Percentiles rank a stretch among this genome's conserved stretches.
Evolutionary conservation across 2,888 invertebrate species (phyloP).

Genomic region (Linyphia triangularis): DNA sequence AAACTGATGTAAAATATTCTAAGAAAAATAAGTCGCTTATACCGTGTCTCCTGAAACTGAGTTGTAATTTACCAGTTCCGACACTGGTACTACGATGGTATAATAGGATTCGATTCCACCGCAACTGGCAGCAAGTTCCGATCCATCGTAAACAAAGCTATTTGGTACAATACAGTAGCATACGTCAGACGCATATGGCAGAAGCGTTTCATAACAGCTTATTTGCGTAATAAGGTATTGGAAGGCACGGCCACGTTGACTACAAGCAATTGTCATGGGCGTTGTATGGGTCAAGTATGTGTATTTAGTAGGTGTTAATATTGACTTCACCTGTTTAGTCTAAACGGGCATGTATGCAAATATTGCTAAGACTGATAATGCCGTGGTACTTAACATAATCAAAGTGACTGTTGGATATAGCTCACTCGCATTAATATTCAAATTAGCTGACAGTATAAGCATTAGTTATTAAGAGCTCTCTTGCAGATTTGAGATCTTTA

Average conservation of each 20-base stretch:
- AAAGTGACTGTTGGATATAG: constrained; percentile 5
- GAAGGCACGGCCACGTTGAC: not conserved
- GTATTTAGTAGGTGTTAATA: constrained; percentile 47
- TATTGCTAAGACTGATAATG: constrained; percentile 37
- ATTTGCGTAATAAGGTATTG: constrained; percentile 39
- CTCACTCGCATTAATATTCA: constrained; percentile 14
- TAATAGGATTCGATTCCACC: too few species aligned
- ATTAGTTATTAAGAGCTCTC: too few species aligned
- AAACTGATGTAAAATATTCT: too few species aligned
- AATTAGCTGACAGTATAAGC: constrained; percentile 3
- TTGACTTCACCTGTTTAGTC: constrained; percentile 51
- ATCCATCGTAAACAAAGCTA: not conserved
- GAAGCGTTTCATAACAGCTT: constrained; percentile 19
- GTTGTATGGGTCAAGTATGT: constrained; percentile 25
- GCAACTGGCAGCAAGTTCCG: too few species aligned
- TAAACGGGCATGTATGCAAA: constrained; percentile 39
- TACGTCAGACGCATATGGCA: not conserved
- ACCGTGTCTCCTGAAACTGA: too few species aligned
- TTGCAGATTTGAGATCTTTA: too few species aligned
- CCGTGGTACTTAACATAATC: constrained; percentile 9
- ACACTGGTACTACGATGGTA: too few species aligned
- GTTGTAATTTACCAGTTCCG: too few species aligned
- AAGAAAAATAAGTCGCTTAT: too few species aligned
- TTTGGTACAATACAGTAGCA: not conserved
- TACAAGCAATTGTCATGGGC: constrained; percentile 9